phyloP scores from a whole-genome alignment of 2,113 vertebrate genomes.

The Narcine bancroftii region DNA sequence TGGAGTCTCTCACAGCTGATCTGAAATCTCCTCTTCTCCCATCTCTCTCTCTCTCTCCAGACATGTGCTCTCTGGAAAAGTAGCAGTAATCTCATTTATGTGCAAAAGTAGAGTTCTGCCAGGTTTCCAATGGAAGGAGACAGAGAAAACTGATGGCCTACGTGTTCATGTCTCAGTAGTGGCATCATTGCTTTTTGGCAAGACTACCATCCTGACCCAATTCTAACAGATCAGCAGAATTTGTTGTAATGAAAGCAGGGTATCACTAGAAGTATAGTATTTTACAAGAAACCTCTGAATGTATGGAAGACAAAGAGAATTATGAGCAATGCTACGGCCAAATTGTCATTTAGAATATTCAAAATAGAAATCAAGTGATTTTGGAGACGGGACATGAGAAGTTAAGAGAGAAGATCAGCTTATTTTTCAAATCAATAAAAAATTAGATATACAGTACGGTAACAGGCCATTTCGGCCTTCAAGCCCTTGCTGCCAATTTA shows the following conservation, averaged over 20 bases:
- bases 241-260: not conserved
- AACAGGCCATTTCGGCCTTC: too few relatives aligned
- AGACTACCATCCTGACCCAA: not conserved
- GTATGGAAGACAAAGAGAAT: too few relatives aligned
- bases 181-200: not conserved
- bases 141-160: not conserved
- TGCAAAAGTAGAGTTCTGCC: not conserved
- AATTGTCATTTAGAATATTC: too few relatives aligned
- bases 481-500: too few relatives aligned
- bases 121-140: not conserved
- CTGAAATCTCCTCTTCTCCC: not conserved
- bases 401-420: too few relatives aligned
- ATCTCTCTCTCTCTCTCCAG: not conserved
- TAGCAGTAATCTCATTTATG: not conserved
- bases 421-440: too few relatives aligned
- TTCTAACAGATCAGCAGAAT: not conserved
- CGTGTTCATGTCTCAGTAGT: not conserved
- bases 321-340: not conserved
- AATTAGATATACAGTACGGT: too few relatives aligned
- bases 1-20: not conserved
- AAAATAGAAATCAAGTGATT: too few relatives aligned
- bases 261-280: not conserved
- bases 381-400: too few relatives aligned
- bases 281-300: not conserved
- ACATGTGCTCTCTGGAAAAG: not conserved